Evolutionary conservation across 64 coral and sea anemone genomes (phyloP).

Genomic region (Anthopleura sola): DNA sequence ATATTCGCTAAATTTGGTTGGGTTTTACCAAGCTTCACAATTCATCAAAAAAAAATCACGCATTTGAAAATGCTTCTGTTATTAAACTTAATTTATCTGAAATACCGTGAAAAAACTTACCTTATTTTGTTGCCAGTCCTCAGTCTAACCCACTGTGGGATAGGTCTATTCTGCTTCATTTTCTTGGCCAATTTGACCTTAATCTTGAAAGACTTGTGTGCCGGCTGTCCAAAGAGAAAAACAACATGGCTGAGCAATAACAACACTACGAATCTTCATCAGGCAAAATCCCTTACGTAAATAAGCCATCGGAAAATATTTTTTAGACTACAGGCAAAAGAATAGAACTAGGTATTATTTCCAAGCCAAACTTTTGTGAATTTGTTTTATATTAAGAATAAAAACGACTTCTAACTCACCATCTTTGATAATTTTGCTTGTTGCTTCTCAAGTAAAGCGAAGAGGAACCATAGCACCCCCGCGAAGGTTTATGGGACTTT

Average conservation of each 20-base stretch:
- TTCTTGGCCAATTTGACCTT: constrained; percentile 91
- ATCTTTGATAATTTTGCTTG: constrained; percentile 30
- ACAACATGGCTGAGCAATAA: not conserved
- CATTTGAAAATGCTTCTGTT: no score
- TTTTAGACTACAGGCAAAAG: not conserved
- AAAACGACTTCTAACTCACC: constrained; percentile 52
- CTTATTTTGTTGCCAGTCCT: constrained; percentile 95
- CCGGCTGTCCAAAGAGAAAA: constrained; percentile 52
- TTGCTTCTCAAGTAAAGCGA: constrained; percentile 42
- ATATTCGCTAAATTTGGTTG: no score
- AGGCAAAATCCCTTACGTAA: not conserved
- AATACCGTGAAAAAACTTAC: constrained; percentile 20
- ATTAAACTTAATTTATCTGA: not conserved
- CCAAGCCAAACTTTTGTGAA: not conserved
- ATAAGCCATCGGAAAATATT: constrained; percentile 39
- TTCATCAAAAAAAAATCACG: no score
- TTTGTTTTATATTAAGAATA: not conserved
- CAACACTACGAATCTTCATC: not conserved
- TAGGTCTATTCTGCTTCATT: constrained; percentile 96
- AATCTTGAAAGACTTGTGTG: constrained; percentile 90
- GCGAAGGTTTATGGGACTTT: not conserved
- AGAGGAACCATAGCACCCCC: not conserved
- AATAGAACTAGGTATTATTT: not conserved
- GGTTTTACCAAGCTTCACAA: no score
- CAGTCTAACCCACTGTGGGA: constrained; percentile 96